Evolutionary conservation across 2,797 vertebrate genomes (phyloP).

Genomic region (Hipposideros larvatus): DNA sequence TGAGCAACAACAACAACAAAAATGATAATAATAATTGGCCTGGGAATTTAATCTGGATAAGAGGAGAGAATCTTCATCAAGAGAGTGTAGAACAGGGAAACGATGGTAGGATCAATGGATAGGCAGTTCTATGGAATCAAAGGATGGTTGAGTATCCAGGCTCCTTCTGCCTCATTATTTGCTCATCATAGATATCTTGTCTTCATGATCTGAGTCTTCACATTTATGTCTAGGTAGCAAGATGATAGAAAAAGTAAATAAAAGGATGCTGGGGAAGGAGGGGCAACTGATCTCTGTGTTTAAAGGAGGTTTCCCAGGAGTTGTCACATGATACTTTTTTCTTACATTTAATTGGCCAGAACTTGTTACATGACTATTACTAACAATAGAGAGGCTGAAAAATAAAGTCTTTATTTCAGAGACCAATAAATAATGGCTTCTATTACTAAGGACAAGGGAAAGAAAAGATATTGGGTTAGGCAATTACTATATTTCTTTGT

Average conservation of each 20-base stretch:
- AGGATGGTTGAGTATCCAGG: background rate
- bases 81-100: background rate
- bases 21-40: background rate
- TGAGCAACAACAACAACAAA: background rate
- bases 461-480: background rate
- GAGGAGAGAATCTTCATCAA: background rate
- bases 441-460: slow-evolving; percentile 21
- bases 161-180: background rate
- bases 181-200: background rate
- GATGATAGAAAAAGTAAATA: background rate
- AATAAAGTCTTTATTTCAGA: slow-evolving; percentile 7
- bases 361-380: background rate
- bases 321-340: background rate
- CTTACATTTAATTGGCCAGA: slow-evolving; percentile 1
- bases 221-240: background rate
- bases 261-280: background rate
- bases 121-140: background rate
- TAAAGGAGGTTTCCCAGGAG: background rate
- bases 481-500: slow-evolving; percentile 15
- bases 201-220: background rate
- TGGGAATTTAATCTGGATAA: background rate
- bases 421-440: background rate
- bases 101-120: background rate
- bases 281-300: background rate
- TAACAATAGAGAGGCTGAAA: slow-evolving; percentile 34